phyloP scores from a whole-genome alignment of 2,113 vertebrate genomes.

The Gambusia holbrooki region DNA sequence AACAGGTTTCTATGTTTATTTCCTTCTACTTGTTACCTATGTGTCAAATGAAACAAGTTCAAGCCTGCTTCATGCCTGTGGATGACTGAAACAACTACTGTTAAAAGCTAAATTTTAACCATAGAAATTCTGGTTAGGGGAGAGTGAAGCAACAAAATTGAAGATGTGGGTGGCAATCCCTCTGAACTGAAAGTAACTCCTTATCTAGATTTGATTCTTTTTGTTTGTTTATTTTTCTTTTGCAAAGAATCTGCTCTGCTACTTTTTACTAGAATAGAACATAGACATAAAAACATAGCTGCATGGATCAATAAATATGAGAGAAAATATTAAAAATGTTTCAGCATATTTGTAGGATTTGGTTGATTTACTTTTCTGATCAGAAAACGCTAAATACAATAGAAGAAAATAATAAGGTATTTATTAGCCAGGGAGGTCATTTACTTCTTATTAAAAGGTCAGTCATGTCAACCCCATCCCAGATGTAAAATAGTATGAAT shows the following conservation, averaged over 20 bases:
- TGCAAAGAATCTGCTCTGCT: no score
- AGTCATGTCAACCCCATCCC: slow-evolving; percentile 21
- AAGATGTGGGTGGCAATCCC: background rate
- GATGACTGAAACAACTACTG: background rate
- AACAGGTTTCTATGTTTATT: slow-evolving; percentile 8
- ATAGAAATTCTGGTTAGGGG: background rate
- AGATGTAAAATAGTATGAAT: slow-evolving; percentile 34
- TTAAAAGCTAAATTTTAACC: background rate
- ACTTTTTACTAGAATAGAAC: no score
- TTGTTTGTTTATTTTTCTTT: no score
- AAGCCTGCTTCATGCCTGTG: slow-evolving; percentile 11
- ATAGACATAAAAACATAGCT: no score
- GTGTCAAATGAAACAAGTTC: slow-evolving; percentile 39
- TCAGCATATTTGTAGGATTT: background rate
- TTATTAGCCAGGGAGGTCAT: background rate
- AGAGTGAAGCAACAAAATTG: background rate
- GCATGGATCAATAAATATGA: background rate
- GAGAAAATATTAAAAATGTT: background rate
- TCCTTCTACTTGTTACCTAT: slow-evolving; percentile 22
- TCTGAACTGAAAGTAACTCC: background rate
- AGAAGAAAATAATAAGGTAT: background rate
- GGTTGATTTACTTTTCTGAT: background rate
- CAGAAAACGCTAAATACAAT: background rate
- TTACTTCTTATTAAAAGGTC: slow-evolving; percentile 42
- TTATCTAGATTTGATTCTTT: background rate